Conservation (phyloP, 2,888 invertebrate species). For the Acrocyrtus sp. region DNA sequence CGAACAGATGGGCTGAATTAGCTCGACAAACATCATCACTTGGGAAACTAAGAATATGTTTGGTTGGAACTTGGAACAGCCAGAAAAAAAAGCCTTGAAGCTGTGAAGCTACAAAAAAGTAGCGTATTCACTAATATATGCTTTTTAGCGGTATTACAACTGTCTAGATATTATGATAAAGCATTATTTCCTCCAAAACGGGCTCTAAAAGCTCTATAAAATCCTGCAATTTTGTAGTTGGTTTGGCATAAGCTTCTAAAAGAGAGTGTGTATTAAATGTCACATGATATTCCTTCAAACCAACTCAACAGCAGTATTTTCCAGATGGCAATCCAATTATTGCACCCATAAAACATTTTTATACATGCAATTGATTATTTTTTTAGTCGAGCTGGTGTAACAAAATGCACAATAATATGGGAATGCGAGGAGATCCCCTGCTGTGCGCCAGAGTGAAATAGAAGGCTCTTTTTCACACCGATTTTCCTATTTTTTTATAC, state of each 20-base stretch:
- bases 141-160: slow-evolving; percentile 15
- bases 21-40: slow-evolving; percentile 51
- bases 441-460: too few relatives aligned
- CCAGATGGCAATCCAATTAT: slow-evolving; percentile 20
- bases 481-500: too few relatives aligned
- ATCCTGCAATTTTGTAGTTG: neutral
- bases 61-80: slow-evolving; percentile 17
- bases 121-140: neutral
- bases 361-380: slow-evolving; percentile 22
- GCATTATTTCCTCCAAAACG: neutral
- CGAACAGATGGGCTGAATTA: slow-evolving; percentile 58
- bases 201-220: neutral
- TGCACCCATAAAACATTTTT: slow-evolving; percentile 20
- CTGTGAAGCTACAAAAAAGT: slow-evolving; percentile 17
- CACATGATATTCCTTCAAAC: neutral
- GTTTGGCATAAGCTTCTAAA: too few relatives aligned
- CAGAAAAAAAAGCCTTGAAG: slow-evolving; percentile 14
- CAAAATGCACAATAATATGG: too few relatives aligned
- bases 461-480: too few relatives aligned
- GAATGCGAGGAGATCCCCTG: too few relatives aligned
- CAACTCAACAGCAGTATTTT: neutral
- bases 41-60: slow-evolving; percentile 20
- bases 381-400: too few relatives aligned
- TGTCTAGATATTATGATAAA: slow-evolving; percentile 16
- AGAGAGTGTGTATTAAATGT: neutral